A percentile compares a stretch with the other conserved stretches of the same genome.
phyloP scores from a whole-genome alignment of 1,140 invertebrate species.

The Pogonognathellus flavescens region DNA sequence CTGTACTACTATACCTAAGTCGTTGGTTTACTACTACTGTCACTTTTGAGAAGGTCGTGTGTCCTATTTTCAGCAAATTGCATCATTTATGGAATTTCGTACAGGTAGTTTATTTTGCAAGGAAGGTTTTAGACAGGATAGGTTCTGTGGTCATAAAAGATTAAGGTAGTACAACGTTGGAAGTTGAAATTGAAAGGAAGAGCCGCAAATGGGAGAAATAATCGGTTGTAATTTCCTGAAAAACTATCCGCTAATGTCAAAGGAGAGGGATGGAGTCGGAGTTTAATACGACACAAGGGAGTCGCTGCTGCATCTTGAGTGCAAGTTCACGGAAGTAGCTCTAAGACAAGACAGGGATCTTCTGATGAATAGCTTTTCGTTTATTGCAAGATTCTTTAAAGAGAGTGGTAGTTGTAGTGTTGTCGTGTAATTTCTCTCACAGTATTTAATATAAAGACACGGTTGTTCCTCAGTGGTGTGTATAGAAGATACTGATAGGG shows the following conservation, averaged over 20 bases:
- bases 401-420: neutral
- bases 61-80: no score
- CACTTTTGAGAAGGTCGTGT: no score
- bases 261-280: slow-evolving; percentile 34
- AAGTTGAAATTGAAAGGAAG: slow-evolving; percentile 20
- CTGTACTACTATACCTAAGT: neutral
- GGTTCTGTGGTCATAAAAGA: no score
- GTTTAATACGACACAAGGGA: slow-evolving; percentile 38
- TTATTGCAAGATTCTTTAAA: slow-evolving; percentile 8
- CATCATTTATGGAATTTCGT: no score
- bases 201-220: slow-evolving; percentile 31
- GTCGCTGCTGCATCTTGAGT: neutral
- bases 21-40: neutral
- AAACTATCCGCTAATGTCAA: slow-evolving; percentile 43
- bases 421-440: neutral
- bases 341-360: neutral
- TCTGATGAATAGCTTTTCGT: slow-evolving; percentile 32
- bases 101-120: no score
- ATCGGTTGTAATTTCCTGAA: slow-evolving; percentile 8
- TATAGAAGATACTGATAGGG: slow-evolving; percentile 27
- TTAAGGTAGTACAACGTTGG: neutral
- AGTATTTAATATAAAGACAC: slow-evolving; percentile 14
- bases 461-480: neutral
- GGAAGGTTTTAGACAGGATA: no score
- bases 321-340: no score